Conservation (phyloP, 2,797 vertebrate species). For the Oryzias dopingdopingensis region DNA sequence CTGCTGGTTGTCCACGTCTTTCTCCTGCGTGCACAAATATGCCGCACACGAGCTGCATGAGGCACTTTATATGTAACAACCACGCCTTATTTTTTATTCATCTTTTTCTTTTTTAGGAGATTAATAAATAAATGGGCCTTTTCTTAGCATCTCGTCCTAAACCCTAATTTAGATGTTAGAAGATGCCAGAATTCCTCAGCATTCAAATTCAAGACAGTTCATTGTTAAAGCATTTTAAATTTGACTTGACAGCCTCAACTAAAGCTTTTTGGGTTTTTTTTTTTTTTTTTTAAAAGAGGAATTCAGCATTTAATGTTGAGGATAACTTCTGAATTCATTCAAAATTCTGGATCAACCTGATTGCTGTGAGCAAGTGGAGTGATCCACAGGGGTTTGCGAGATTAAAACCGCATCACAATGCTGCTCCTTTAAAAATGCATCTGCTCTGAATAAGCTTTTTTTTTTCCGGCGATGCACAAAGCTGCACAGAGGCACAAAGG, state of each 20-base stretch:
- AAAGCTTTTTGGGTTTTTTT: not conserved
- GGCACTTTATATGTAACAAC: conserved; percentile 9
- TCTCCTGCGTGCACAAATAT: conserved; percentile 10
- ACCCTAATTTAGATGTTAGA: not conserved
- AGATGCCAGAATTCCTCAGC: not conserved
- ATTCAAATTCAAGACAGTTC: not conserved
- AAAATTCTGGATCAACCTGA: too few species aligned
- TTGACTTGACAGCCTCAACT: not conserved
- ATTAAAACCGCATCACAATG: not conserved
- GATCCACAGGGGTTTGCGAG: too few species aligned
- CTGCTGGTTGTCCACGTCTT: conserved; percentile 21
- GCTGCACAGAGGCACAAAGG: not conserved
- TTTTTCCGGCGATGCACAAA: not conserved
- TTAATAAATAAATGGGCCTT: conserved; percentile 29
- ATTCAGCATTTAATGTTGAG: too few species aligned
- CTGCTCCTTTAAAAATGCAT: not conserved
- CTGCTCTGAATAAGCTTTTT: not conserved
- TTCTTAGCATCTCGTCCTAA: not conserved
- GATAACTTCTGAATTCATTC: too few species aligned
- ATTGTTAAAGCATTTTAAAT: too few species aligned
- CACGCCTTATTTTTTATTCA: conserved; percentile 34
- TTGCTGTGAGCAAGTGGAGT: too few species aligned
- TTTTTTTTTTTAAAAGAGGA: too few species aligned
- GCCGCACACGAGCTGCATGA: conserved; percentile 15
- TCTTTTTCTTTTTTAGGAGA: conserved; percentile 1